These are phyloP conservation scores for Tragelaphus strepsiceros DNA, from an alignment of 2,113 vertebrate genomes.

Conservation along the genomic window DNA sequence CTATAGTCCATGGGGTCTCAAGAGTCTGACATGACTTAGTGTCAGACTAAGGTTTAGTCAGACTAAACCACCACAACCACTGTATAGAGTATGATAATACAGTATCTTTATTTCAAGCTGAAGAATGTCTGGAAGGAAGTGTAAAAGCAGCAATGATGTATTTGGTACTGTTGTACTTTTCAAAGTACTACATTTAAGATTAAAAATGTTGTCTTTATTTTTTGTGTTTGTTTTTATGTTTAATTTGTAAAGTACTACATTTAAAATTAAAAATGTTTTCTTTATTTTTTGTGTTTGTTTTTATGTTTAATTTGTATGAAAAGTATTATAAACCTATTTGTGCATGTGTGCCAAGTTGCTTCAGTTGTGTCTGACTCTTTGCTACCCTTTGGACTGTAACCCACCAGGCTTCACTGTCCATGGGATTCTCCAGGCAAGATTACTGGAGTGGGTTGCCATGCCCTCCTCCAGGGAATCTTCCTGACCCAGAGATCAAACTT, in stretches of 20 bases:
- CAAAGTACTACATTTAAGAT: not conserved
- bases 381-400: not conserved
- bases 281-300: not conserved
- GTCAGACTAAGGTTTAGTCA: too few relatives aligned
- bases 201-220: not conserved
- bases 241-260: not conserved
- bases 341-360: not conserved
- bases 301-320: not conserved
- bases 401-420: not conserved
- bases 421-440: not conserved
- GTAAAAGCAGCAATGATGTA: not conserved
- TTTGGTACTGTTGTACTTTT: not conserved
- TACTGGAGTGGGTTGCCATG: not conserved
- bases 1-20: not conserved
- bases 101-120: not conserved
- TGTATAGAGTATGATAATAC: not conserved
- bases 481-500: not conserved
- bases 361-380: not conserved
- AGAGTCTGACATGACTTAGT: rapidly evolving
- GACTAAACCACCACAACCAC: not conserved
- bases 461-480: not conserved
- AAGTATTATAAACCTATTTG: not conserved
- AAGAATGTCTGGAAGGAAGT: not conserved
- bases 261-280: not conserved
- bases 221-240: not conserved